Conservation (phyloP, 2,888 invertebrate genomes). For the Lysandra coridon region DNA sequence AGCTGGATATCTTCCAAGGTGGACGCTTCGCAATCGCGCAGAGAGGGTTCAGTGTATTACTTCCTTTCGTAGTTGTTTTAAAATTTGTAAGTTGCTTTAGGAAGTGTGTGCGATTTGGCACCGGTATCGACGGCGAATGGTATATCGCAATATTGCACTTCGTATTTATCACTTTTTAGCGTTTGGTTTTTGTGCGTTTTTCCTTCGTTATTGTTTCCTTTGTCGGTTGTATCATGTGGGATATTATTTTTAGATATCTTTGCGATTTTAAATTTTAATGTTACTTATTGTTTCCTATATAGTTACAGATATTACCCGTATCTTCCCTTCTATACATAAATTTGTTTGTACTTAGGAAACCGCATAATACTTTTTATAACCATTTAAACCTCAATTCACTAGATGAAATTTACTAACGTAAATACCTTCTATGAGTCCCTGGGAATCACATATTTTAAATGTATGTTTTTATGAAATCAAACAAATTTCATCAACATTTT, state of each 20-base stretch:
- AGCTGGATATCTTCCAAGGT: slow-evolving; percentile 33
- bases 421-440: no score
- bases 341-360: no score
- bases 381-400: no score
- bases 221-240: slow-evolving; percentile 14
- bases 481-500: no score
- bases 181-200: slow-evolving; percentile 30
- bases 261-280: neutral
- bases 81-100: slow-evolving; percentile 43
- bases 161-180: slow-evolving; percentile 35
- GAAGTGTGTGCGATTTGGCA: slow-evolving; percentile 43
- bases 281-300: neutral
- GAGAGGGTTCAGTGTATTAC: slow-evolving; percentile 44
- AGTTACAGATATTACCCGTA: no score
- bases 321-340: no score
- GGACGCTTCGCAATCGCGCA: slow-evolving; percentile 45
- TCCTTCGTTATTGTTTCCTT: slow-evolving; percentile 27
- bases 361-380: no score
- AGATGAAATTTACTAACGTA: no score
- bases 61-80: slow-evolving; percentile 48
- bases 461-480: no score
- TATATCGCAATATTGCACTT: slow-evolving; percentile 30
- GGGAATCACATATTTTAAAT: no score
- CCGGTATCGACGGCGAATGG: slow-evolving; percentile 35
- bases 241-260: slow-evolving; percentile 15